Base-by-base conservation (phyloP, 1,140 invertebrate species). In the Campodea augens region DNA sequence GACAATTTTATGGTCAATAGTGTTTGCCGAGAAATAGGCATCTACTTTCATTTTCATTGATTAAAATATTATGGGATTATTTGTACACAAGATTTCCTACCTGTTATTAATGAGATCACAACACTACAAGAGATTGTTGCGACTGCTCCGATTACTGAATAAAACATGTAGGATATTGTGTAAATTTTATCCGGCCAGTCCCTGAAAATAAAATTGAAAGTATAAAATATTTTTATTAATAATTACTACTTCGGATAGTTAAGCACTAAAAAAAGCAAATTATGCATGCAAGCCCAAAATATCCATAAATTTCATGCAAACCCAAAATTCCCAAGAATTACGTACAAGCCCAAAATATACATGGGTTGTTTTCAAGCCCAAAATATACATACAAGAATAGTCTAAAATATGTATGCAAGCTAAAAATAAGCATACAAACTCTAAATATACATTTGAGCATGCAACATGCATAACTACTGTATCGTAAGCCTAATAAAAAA, bases 151-250 rank as follows among this genome's bases (percentile, higher is more conserved):
- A 45, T 18, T 40, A 54, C 51, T 12, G 52, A 39, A 38, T 54
- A 54, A 38, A 52, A 21, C 20, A 54, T 51, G 43, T 54, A 54
- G 4, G 48, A 51, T 22, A 54, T 21, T 1, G 52, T 54, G 49
- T 54, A 54, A 2, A 54, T 18, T 39, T 54, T 54, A 25, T 50
- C 46, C n/a, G 52, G 51, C 49, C 49, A 54, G 36, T 50, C 36
- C 12, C 52, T 54, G 38, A 0, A 42, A 44, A 3, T 24, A 5
- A 25, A 51, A 37, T 41, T 44, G 25, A 13, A 18, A 2, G 38
- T 24, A 25, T 24, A 2, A 38, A 4, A 41, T 21, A 42, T 37
- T 41, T 38, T 24, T 38, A 24, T 25, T 45, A 20, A 25, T 12
- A 25, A 24, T 29, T 5, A 22, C 25, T 19, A 45, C 15, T 5